phyloP scores from a whole-genome alignment of 2,888 invertebrate species.

The Hirtodrosophila histrioides region DNA sequence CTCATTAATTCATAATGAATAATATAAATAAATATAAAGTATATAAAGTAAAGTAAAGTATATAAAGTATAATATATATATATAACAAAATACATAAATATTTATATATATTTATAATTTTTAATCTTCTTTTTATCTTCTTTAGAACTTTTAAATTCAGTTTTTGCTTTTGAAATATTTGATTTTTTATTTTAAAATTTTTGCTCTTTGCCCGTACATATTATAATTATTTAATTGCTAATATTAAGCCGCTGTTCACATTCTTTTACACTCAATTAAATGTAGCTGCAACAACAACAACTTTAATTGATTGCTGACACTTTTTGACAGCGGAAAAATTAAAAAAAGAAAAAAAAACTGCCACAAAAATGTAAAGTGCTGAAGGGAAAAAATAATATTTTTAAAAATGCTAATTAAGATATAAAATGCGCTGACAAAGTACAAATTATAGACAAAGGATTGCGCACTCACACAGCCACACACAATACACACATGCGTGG shows the following conservation, averaged over 20 bases:
- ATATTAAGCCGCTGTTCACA: constrained; percentile 29
- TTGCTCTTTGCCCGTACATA: no score
- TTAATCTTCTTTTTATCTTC: no score
- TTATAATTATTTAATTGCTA: neutral
- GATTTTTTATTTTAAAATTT: no score
- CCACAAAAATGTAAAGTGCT: neutral
- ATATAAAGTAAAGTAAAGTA: no score
- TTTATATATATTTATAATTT: no score
- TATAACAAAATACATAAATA: no score
- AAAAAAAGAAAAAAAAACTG: constrained; percentile 5
- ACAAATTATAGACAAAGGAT: constrained; percentile 66
- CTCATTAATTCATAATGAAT: no score
- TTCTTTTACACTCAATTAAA: constrained; percentile 69
- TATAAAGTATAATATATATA: no score
- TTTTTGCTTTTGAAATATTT: no score
- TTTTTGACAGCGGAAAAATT: constrained; percentile 31
- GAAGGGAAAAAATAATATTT: constrained; percentile 37
- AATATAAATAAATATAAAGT: no score
- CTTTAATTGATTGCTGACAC: constrained; percentile 25
- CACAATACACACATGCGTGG: no score
- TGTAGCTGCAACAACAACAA: constrained; percentile 26
- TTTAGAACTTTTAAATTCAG: no score
- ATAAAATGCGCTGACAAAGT: constrained; percentile 70
- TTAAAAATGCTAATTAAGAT: constrained; percentile 75
- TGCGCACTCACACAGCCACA: constrained; percentile 2